Evolutionary conservation across 2,797 vertebrate genomes (phyloP), one percentile per base, ranked within the genome.

Genomic region (Betta splendens): DNA sequence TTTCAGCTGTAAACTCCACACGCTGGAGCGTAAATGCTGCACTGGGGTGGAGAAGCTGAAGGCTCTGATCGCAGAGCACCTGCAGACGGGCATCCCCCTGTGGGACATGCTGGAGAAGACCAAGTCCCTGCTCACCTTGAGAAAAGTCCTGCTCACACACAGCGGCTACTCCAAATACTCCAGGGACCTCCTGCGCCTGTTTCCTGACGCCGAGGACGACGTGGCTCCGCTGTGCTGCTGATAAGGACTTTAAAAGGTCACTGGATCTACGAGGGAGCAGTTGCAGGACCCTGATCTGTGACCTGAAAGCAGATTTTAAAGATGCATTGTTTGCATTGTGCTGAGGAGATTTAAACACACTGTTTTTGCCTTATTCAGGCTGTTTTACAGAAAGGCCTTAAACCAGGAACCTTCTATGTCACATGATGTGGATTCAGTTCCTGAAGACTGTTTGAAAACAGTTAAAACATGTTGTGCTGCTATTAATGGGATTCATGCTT

Each of bases 21-120:
- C 79, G 68, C 23, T 92, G 75, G 91, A 91, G 80, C 88, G 78
- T 64, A 91, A 88, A 43, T 92, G 90, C 77, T 80, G 75, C 79
- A 83, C 25, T 0, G 84, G 84, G 9, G 71, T 92, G 68, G 90
- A 92, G 70, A 90, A 87, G 52, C 78, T 92, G 64, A 92, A 81
- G 79, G 75, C 81, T 31, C 77, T 87, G 38, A 61, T 91, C 2
- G 91, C 63, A 48, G 89, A 85, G 4, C 88, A 91, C 37, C 74
- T 91, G 31, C 85, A 90, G 42, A 85, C 79, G 0, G 88, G 90
- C 3, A 73, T 89, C 61, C 85, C 88, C 0, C 29, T 85, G 0
- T 56, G 80, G 12, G 89, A 92, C 28, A 57, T 92, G 53, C 43
- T 90, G 77, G 92, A 92, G 61, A 93, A 90, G 63, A 91, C 85